Base-by-base conservation (phyloP, 2,888 invertebrate genomes). In the Macrophya annulata region DNA sequence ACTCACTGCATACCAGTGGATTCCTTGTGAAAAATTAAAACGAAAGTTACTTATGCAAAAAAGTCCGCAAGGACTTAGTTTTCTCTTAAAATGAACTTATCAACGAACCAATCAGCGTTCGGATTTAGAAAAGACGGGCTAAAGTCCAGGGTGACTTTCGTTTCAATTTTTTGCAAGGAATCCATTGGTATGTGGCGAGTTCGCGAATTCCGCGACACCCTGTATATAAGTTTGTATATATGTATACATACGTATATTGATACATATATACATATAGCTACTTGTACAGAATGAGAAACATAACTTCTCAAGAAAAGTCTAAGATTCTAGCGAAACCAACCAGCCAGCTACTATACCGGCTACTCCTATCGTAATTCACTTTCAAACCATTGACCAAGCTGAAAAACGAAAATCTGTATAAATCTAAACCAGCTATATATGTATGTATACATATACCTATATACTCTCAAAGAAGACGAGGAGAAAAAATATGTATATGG, bases 301-400 rank as follows among this genome's bases (percentile, higher is more conserved):
- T 55, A 79, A 79, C 55, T 79, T 55, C 37, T 37, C 37, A 37
- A 79, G 77, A 79, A 79, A 79, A 79, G 48, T 79, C 79, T 40
- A 37, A 79, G 79, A 79, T 79, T 55, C 79, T 62, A 55, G 55
- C 17, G 55, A 6, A n/a, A 2, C 40, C 51, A 15, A 17, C 51
- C 51, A 51, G 31, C 48, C 2, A 51, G 55, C 55, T 6, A 55
- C 55, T 8, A 55, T 31, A 31, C 31, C 31, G 31, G 31, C 55
- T 62, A 25, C 17, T 37, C 40, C 10, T 71, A 21, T 21, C 79
- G 79, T 79, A 79, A 79, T 79, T 79, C 79, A 79, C 79, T 79
- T 79, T 79, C 79, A 40, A 79, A 40, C 79, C 79, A 79, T 79
- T 79, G 79, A 79, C 79, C 79, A 79, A 59, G 59, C 59, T 79